Evolutionary conservation across 1,140 invertebrate genomes (phyloP).

Genomic region (Pogonognathellus flavescens): DNA sequence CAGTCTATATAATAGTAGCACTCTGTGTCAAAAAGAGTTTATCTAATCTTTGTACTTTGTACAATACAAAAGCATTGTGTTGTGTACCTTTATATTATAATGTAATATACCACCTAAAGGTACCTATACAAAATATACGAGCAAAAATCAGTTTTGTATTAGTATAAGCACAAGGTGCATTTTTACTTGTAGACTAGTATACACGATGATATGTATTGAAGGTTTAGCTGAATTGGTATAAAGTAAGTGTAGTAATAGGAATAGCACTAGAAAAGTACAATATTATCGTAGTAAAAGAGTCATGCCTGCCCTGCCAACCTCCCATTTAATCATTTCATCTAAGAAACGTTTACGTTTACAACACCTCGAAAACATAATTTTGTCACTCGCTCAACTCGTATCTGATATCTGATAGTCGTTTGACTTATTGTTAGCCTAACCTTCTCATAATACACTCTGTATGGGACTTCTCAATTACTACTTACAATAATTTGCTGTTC

Average conservation of each 20-base stretch:
- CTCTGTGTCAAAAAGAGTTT: neutral
- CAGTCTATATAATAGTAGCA: neutral
- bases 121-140: too few relatives aligned
- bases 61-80: too few relatives aligned
- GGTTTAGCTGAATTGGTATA: too few relatives aligned
- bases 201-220: too few relatives aligned
- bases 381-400: constrained; percentile 51
- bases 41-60: constrained; percentile 6
- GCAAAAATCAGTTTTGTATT: too few relatives aligned
- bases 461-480: constrained; percentile 14
- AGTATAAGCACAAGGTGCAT: too few relatives aligned
- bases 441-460: neutral
- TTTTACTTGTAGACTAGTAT: too few relatives aligned
- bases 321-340: constrained; percentile 50
- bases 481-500: too few relatives aligned
- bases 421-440: constrained; percentile 37
- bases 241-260: neutral
- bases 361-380: constrained; percentile 50
- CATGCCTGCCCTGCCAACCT: constrained; percentile 24
- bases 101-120: too few relatives aligned
- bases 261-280: neutral
- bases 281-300: neutral
- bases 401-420: constrained; percentile 53
- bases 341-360: constrained; percentile 45
- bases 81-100: too few relatives aligned